Conservation (phyloP, 1,140 invertebrate genomes). For the Chironomus striatipennis region DNA sequence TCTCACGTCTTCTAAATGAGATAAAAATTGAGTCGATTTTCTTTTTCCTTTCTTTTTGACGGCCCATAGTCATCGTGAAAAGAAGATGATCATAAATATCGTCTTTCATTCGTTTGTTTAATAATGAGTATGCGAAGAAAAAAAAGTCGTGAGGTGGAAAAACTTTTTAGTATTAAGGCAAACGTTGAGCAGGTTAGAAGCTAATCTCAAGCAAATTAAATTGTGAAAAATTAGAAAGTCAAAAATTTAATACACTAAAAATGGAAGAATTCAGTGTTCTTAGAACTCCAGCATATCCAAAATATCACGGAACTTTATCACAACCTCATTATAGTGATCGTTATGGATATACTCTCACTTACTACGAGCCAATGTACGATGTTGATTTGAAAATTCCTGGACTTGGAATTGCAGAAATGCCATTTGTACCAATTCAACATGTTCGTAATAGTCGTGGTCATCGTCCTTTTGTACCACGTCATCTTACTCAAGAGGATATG, state of each 20-base stretch:
- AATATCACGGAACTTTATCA: neutral
- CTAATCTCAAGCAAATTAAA: neutral
- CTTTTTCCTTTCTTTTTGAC: too few relatives aligned
- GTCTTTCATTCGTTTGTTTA: too few relatives aligned
- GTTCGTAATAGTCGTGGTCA: neutral
- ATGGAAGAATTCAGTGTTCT: constrained; percentile 17
- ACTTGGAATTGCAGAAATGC: neutral
- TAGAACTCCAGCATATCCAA: constrained; percentile 12
- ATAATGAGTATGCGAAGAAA: too few relatives aligned
- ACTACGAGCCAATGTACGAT: constrained; percentile 13
- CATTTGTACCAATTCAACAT: constrained; percentile 11
- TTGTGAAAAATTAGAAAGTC: too few relatives aligned
- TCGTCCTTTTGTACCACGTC: constrained; percentile 9
- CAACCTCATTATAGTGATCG: neutral
- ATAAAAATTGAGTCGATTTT: neutral
- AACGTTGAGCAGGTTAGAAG: neutral
- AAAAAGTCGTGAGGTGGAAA: neutral
- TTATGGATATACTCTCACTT: neutral
- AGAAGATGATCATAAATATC: too few relatives aligned
- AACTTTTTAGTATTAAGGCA: neutral
- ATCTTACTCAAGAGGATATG: constrained; percentile 10
- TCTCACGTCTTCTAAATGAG: too few relatives aligned
- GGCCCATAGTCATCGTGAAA: neutral
- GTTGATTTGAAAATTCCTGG: constrained; percentile 17
- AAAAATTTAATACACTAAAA: too few relatives aligned